phyloP scores from a whole-genome alignment of 2,888 invertebrate genomes.

The Yponomeuta cagnagella region DNA sequence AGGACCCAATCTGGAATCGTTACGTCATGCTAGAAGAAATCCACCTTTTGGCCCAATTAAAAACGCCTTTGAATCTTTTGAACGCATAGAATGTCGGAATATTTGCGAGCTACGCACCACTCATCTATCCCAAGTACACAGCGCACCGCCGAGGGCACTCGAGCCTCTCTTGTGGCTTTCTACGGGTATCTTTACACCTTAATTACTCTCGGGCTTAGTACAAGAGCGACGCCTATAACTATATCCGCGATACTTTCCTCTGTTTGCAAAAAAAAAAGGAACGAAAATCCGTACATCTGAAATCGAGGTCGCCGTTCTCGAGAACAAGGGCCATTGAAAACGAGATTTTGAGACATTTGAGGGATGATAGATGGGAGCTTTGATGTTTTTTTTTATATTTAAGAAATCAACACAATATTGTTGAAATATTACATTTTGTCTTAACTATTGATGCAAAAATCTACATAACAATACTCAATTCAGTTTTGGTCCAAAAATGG shows the following conservation, averaged over 20 bases:
- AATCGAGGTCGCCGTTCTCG: conserved; percentile 38
- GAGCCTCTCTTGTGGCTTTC: conserved; percentile 56
- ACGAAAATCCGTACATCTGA: conserved; percentile 34
- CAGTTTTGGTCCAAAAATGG: background rate
- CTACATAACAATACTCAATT: background rate
- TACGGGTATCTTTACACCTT: conserved; percentile 74
- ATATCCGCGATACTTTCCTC: conserved; percentile 11
- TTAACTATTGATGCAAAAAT: background rate
- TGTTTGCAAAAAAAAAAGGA: conserved; percentile 12
- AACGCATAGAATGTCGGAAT: conserved; percentile 51
- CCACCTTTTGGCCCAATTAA: conserved; percentile 52
- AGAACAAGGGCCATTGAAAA: conserved; percentile 30
- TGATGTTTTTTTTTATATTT: conserved; percentile 36
- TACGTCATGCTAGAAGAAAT: conserved; percentile 4
- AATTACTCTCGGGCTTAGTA: conserved; percentile 61
- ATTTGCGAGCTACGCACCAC: conserved; percentile 61
- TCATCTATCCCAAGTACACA: conserved; percentile 62
- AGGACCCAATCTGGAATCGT: background rate
- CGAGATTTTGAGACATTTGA: conserved; percentile 41
- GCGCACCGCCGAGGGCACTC: conserved; percentile 59
- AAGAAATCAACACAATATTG: background rate
- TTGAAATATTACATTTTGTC: background rate
- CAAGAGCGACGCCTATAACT: conserved; percentile 39
- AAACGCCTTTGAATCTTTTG: conserved; percentile 59
- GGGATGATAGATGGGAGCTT: conserved; percentile 32